phyloP scores from a whole-genome alignment of 2,797 vertebrate genomes.

The Gobio occitaniae region DNA sequence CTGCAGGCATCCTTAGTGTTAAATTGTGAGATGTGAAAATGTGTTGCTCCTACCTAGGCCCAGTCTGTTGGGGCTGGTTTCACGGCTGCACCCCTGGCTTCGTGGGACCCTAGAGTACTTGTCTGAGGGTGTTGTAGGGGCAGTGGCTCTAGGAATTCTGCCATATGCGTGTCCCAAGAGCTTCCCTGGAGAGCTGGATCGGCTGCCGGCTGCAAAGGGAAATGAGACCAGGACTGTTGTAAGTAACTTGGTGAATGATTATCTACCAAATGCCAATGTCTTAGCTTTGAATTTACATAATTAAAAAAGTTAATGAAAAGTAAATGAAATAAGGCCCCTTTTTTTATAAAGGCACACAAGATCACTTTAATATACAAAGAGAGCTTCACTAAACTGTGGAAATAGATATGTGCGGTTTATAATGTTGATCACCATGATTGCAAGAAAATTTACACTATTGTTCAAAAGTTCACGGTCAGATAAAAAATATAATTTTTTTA shows the following conservation, averaged over 20 bases:
- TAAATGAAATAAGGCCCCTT: background rate
- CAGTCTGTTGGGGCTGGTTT: constrained; percentile 93
- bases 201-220: constrained; percentile 86
- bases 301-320: background rate
- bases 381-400: background rate
- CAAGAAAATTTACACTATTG: background rate
- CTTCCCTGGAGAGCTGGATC: constrained; percentile 95
- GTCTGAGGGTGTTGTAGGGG: constrained; percentile 82
- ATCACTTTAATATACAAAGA: background rate
- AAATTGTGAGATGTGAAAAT: constrained; percentile 4
- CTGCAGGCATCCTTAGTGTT: background rate
- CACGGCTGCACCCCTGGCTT: constrained; percentile 97
- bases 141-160: constrained; percentile 82
- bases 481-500: background rate
- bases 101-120: constrained; percentile 92
- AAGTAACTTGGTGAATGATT: background rate
- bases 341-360: background rate
- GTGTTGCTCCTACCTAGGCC: constrained; percentile 86
- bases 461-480: background rate
- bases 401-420: background rate
- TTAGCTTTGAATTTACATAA: background rate
- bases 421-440: background rate
- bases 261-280: background rate
- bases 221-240: background rate
- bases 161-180: constrained; percentile 89